A percentile compares a stretch with the other conserved stretches of the same genome.
phyloP scores from a whole-genome alignment of 64 coral and sea anemone species.

The Porites australiensis region DNA sequence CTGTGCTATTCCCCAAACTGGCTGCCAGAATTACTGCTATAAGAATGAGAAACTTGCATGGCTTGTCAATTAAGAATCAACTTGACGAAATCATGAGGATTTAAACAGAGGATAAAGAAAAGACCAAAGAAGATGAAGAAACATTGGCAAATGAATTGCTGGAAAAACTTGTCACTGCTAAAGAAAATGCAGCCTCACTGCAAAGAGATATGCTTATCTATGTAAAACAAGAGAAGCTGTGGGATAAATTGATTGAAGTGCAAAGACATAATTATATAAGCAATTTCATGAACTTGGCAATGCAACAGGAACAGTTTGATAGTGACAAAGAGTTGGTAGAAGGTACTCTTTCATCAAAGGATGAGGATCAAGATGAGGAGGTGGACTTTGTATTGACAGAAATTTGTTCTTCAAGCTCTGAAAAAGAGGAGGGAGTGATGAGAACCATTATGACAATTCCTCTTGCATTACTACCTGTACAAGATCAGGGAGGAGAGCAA shows the following conservation, averaged over 20 bases:
- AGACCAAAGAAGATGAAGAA: slow-evolving; percentile 21
- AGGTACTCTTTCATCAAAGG: slow-evolving; percentile 53
- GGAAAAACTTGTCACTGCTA: slow-evolving; percentile 18
- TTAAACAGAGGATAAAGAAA: slow-evolving; percentile 11
- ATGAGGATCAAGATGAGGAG: slow-evolving; percentile 56
- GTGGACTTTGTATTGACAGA: slow-evolving; percentile 12
- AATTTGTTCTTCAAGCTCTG: no score
- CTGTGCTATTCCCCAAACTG: slow-evolving; percentile 41
- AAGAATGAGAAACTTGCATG: slow-evolving; percentile 24
- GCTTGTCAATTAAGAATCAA: slow-evolving; percentile 19
- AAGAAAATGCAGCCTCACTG: slow-evolving; percentile 55
- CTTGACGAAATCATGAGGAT: background rate
- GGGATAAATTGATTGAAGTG: slow-evolving; percentile 21
- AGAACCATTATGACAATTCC: slow-evolving; percentile 51
- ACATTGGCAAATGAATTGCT: slow-evolving; percentile 32
- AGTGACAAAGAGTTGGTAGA: slow-evolving; percentile 22
- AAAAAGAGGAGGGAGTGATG: background rate
- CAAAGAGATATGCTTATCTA: slow-evolving; percentile 36
- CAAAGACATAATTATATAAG: slow-evolving; percentile 36
- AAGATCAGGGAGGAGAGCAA: slow-evolving; percentile 36
- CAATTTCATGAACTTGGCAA: background rate
- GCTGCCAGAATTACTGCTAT: slow-evolving; percentile 29
- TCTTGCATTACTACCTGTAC: slow-evolving; percentile 19
- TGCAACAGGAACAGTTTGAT: background rate
- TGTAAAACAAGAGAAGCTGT: slow-evolving; percentile 54